Evolutionary conservation across 2,113 vertebrate genomes (phyloP).

Genomic region (Cettia cetti): DNA sequence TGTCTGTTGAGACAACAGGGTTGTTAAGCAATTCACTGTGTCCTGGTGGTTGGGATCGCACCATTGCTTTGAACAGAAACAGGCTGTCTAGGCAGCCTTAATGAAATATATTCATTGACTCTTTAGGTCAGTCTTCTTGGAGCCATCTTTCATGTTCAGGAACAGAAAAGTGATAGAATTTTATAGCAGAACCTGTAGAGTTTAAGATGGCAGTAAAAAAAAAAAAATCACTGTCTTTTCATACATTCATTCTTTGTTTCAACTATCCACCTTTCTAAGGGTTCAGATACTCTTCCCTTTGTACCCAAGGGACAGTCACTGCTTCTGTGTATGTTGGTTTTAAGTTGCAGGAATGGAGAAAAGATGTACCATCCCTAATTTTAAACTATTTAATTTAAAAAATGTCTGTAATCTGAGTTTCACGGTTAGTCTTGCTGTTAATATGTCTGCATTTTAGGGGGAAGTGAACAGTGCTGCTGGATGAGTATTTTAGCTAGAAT

Average conservation of each 20-base stretch:
- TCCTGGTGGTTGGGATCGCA: not conserved
- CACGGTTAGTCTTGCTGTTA: not conserved
- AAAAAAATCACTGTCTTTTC: not conserved
- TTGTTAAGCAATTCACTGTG: slow-evolving; percentile 12
- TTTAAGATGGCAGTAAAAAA: not conserved
- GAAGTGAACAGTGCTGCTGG: not conserved
- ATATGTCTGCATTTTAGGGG: not conserved
- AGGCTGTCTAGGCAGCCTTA: not conserved
- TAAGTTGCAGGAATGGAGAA: not conserved
- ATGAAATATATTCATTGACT: not conserved
- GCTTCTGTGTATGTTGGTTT: not conserved
- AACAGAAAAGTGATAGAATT: not conserved
- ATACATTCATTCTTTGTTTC: not conserved
- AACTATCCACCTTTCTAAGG: not conserved
- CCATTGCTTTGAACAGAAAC: not conserved
- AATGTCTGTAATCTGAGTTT: not conserved
- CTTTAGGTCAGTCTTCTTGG: not conserved
- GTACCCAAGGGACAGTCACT: not conserved
- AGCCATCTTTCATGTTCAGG: not conserved
- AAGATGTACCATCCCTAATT: not conserved
- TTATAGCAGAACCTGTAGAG: not conserved
- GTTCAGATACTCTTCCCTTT: not conserved
- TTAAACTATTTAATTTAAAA: not conserved
- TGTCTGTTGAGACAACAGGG: not conserved
- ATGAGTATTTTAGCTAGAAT: not conserved